Evolutionary conservation across 2,888 invertebrate species (phyloP), one percentile per base, ranked within the genome.

Genomic region (Stenoptilia bipunctidactyla): DNA sequence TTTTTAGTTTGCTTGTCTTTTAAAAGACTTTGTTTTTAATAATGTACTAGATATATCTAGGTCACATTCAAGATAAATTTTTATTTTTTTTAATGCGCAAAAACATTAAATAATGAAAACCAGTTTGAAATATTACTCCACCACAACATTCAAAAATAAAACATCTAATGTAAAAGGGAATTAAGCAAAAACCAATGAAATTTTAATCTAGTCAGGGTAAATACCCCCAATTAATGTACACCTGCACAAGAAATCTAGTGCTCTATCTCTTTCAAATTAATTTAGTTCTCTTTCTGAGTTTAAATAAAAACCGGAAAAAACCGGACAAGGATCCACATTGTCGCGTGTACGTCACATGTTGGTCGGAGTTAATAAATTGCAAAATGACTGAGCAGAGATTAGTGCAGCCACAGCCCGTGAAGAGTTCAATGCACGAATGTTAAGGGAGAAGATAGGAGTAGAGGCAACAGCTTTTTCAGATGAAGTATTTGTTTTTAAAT

Each of bases 351-450:
- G 48, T 50, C 55, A 53, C 50, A 51, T 58, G 66, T 60, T 55
- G 49, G 48, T 40, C 47, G 46, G 40, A 39, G 58, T 59, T 68
- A 66, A 72, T 70, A 70, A 72, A 71, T 66, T 63, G 68, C 68
- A 61, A 66, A 56, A 46, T 55, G 61, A 66, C 64, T 64, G 65
- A 40, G 45, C 49, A 46, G 49, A 51, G 61, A 61, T 61, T 63
- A 61, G 55, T 50, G 50, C 44, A 44, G 43, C 40, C 48, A 45
- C 47, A 49, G 50, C 39, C 47, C 57, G 51, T 53, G 54, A 54
- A 58, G 59, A 56, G 70, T 65, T 68, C 67, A 62, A 59, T 66
- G 70, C 50, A 57, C 69, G 55, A 40, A 33, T 5, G 13, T 37
- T 15, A 34, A 34, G 20, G 27, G 47, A 55, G 40, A 14, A 45